Evolutionary conservation across 1,140 invertebrate genomes (phyloP).

Genomic region (Dendroctonus ponderosae): DNA sequence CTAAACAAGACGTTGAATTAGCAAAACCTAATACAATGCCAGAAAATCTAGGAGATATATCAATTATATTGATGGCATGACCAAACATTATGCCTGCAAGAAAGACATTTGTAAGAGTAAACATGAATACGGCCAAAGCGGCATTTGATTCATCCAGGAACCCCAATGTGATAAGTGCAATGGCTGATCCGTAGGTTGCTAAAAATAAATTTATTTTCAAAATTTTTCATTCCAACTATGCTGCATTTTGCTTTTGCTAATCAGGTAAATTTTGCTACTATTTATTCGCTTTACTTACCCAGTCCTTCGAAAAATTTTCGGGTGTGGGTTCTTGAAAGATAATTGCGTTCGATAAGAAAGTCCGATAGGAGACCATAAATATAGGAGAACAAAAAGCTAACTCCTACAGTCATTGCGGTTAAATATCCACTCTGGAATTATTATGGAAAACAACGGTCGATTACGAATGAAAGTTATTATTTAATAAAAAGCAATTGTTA

Average conservation of each 20-base stretch:
- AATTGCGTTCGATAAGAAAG: slow-evolving; percentile 12
- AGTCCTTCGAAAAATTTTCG: slow-evolving; percentile 7
- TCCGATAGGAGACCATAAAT: slow-evolving; percentile 17
- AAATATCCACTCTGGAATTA: slow-evolving; percentile 16
- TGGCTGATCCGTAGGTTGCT: slow-evolving; percentile 17
- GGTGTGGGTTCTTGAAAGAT: neutral
- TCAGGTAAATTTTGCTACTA: neutral
- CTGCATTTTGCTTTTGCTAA: neutral
- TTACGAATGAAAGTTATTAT: too few relatives aligned
- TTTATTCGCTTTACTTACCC: slow-evolving; percentile 10
- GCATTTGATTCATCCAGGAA: slow-evolving; percentile 7
- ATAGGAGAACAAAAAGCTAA: neutral
- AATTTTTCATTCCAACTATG: too few relatives aligned
- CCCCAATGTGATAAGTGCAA: slow-evolving; percentile 4
- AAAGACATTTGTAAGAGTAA: slow-evolving; percentile 10
- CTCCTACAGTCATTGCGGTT: slow-evolving; percentile 9
- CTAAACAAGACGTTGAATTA: slow-evolving; percentile 4
- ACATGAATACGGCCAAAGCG: slow-evolving; percentile 11
- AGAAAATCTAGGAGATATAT: slow-evolving; percentile 31
- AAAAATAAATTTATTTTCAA: slow-evolving; percentile 6
- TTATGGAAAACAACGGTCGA: too few relatives aligned
- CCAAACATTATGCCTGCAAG: slow-evolving; percentile 8
- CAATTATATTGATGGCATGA: slow-evolving; percentile 14
- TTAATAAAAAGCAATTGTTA: too few relatives aligned
- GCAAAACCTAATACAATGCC: slow-evolving; percentile 25